Evolutionary conservation across 37 sponge, comb jelly and placozoan genomes (phyloP).

Genomic region (Corticium candelabrum): DNA sequence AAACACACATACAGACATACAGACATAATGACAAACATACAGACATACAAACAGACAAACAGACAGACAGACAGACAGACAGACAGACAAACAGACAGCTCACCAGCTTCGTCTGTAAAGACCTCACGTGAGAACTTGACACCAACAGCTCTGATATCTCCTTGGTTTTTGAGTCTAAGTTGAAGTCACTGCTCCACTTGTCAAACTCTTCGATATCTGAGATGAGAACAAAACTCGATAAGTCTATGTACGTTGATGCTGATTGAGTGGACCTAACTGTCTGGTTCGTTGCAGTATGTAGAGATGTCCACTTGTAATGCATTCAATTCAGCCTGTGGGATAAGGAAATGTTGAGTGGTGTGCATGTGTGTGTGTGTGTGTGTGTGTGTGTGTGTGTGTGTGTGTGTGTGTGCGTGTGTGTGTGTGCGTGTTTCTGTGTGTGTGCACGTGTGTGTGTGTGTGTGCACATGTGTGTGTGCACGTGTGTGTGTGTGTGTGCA

Average conservation of each 20-base stretch:
- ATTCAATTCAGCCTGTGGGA: not conserved
- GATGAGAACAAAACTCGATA: not conserved
- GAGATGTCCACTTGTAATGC: not conserved
- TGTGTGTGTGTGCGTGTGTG: conserved; percentile 13
- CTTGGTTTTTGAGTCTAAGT: not conserved
- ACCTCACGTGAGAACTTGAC: not conserved
- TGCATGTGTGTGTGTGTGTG: not conserved
- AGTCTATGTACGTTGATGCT: too few species aligned
- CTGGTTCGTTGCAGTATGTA: not conserved
- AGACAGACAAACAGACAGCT: too few species aligned
- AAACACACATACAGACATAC: too few species aligned
- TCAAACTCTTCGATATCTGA: not conserved
- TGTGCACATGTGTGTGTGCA: too few species aligned
- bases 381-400: conserved; percentile 13
- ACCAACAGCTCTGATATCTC: conserved; percentile 2
- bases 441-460: not conserved
- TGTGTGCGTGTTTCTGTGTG: conserved; percentile 11
- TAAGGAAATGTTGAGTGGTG: too few species aligned
- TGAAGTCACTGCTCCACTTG: not conserved
- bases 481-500: too few species aligned
- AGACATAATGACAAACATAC: too few species aligned
- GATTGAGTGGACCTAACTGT: not conserved
- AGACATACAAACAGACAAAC: too few species aligned
- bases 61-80: too few species aligned
- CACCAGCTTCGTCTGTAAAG: not conserved